These are phyloP conservation scores for Andinoacara biseriatus DNA, from an alignment of 2,113 vertebrate genomes.

Conservation along the genomic window DNA sequence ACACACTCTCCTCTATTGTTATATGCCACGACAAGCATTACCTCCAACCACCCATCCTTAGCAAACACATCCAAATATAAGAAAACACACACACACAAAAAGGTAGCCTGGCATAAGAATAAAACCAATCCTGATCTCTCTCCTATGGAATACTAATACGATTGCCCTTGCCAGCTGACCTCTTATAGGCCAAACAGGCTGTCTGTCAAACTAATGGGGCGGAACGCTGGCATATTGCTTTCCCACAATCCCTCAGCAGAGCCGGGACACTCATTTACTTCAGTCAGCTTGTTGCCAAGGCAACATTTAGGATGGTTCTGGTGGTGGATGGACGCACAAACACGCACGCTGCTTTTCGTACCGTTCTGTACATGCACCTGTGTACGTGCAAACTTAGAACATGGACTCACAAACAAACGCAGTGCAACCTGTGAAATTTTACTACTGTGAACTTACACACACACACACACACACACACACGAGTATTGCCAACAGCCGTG, in stretches of 20 bases:
- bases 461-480: background rate
- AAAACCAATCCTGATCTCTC: constrained; percentile 71
- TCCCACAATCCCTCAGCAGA: constrained; percentile 77
- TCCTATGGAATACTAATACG: constrained; percentile 77
- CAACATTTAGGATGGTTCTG: constrained; percentile 76
- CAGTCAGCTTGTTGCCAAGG: constrained; percentile 80
- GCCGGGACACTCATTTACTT: constrained; percentile 79
- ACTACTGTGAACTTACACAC: background rate
- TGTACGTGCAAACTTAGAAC: constrained; percentile 1
- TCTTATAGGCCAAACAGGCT: constrained; percentile 80
- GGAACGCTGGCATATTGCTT: constrained; percentile 81
- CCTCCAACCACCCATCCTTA: constrained; percentile 17
- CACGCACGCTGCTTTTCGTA: constrained; percentile 25
- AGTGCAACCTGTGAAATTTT: constrained; percentile 19
- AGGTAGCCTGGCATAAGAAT: constrained; percentile 70
- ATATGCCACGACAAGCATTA: constrained; percentile 52
- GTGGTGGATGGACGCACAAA: constrained; percentile 57
- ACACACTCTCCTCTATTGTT: constrained; percentile 35
- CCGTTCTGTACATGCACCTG: constrained; percentile 18
- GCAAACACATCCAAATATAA: constrained; percentile 15
- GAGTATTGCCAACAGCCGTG: constrained; percentile 2
- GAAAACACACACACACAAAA: constrained; percentile 3
- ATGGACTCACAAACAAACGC: constrained; percentile 8
- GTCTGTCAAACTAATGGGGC: constrained; percentile 82
- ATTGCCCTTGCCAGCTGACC: constrained; percentile 80